These are phyloP conservation scores for Entelurus aequoreus DNA, from an alignment of 2,113 vertebrate genomes.

Conservation along the genomic window DNA sequence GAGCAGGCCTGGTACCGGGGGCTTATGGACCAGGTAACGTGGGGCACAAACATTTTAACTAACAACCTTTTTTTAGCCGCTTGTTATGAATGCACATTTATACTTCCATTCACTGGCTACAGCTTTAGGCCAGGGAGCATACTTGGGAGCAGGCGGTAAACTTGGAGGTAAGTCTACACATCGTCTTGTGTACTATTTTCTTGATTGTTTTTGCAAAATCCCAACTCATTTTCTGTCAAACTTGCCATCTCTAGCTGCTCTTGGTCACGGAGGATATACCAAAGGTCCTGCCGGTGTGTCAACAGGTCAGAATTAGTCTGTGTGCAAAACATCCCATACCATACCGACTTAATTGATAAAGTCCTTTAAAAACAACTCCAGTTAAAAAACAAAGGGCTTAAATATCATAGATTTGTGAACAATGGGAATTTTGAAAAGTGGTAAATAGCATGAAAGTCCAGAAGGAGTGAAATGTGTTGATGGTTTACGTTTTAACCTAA, in stretches of 20 bases:
- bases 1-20: constrained; percentile 39
- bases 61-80: not conserved
- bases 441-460: too few relatives aligned
- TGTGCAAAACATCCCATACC: not conserved
- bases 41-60: not conserved
- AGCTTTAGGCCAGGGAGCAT: constrained; percentile 55
- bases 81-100: not conserved
- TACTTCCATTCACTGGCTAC: not conserved
- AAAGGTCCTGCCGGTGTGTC: constrained; percentile 28
- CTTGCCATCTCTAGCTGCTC: constrained; percentile 26
- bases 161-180: constrained; percentile 27
- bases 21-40: constrained; percentile 63
- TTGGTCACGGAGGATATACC: constrained; percentile 43
- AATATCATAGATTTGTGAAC: too few relatives aligned
- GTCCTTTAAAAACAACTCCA: too few relatives aligned
- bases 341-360: too few relatives aligned
- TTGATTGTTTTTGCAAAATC: not conserved
- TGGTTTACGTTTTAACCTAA: too few relatives aligned
- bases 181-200: not conserved
- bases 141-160: constrained; percentile 55
- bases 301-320: constrained; percentile 6
- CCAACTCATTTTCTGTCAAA: not conserved
- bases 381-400: too few relatives aligned
- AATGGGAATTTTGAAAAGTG: too few relatives aligned
- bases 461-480: too few relatives aligned